Evolutionary conservation across 2,888 invertebrate species (phyloP).

Genomic region (Norana najaformis): DNA sequence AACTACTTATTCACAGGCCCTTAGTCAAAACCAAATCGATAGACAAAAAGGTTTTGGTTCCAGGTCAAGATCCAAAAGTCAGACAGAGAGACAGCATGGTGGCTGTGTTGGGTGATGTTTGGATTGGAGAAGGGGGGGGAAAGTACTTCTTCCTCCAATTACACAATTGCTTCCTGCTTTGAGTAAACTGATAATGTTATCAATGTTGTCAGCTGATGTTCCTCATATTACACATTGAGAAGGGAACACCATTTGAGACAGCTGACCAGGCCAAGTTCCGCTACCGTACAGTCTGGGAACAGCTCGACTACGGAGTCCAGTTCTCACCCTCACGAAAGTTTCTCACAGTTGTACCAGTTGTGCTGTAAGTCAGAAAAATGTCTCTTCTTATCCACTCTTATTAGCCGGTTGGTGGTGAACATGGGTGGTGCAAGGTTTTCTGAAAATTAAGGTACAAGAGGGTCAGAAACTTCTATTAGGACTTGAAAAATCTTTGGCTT

Average conservation of each 20-base stretch:
- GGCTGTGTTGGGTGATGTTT: no score
- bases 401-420: neutral
- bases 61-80: no score
- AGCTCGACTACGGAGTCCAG: slow-evolving; percentile 73
- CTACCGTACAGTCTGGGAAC: slow-evolving; percentile 73
- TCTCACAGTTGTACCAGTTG: slow-evolving; percentile 70
- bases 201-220: slow-evolving; percentile 67
- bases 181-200: neutral
- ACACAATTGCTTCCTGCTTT: neutral
- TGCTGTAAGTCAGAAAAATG: slow-evolving; percentile 66
- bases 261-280: slow-evolving; percentile 70
- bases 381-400: neutral
- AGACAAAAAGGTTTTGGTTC: no score
- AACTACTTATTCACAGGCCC: no score
- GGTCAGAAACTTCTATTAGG: neutral
- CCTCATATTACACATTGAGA: slow-evolving; percentile 70
- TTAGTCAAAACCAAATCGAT: no score
- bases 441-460: neutral
- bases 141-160: no score
- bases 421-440: neutral
- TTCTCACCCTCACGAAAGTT: slow-evolving; percentile 73
- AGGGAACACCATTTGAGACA: slow-evolving; percentile 73
- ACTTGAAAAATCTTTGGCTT: no score
- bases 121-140: no score
- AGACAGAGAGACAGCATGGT: no score